phyloP scores from a whole-genome alignment of 2,797 vertebrate species.

The Gorsachius magnificus region DNA sequence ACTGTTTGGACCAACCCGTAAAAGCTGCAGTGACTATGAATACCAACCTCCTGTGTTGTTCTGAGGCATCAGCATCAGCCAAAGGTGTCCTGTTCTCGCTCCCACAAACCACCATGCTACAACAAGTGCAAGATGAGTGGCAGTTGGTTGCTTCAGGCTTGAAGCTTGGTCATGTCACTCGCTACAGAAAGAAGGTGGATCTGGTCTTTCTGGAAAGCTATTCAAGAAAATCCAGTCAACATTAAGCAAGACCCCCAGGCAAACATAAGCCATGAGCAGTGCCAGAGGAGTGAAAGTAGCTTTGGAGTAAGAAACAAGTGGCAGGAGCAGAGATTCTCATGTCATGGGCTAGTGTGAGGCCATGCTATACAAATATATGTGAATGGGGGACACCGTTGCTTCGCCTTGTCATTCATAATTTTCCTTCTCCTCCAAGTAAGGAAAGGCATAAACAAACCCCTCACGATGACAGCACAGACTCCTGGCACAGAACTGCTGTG shows the following conservation, averaged over 20 bases:
- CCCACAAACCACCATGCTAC: background rate
- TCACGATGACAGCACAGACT: fast-evolving
- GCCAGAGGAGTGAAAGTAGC: background rate
- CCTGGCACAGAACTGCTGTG: background rate
- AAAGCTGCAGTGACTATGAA: background rate
- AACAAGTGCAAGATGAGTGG: background rate
- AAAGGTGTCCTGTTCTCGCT: background rate
- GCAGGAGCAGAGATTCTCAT: background rate
- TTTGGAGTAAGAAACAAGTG: background rate
- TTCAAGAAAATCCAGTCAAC: background rate
- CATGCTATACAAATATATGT: background rate
- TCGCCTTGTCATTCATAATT: background rate
- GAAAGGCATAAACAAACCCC: background rate
- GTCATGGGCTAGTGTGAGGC: background rate
- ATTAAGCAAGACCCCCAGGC: background rate
- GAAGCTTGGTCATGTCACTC: background rate
- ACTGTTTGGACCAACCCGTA: background rate
- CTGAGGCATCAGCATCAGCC: background rate
- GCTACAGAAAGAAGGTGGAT: background rate
- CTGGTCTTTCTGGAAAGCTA: background rate
- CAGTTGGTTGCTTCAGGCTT: background rate
- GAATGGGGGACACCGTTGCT: background rate
- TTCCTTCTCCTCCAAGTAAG: background rate
- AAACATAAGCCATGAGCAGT: background rate
- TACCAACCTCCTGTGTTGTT: background rate